Percentiles rank a stretch among this genome's conserved stretches.
phyloP scores from a whole-genome alignment of 2,797 vertebrate genomes.

The Malacoraja senta region DNA sequence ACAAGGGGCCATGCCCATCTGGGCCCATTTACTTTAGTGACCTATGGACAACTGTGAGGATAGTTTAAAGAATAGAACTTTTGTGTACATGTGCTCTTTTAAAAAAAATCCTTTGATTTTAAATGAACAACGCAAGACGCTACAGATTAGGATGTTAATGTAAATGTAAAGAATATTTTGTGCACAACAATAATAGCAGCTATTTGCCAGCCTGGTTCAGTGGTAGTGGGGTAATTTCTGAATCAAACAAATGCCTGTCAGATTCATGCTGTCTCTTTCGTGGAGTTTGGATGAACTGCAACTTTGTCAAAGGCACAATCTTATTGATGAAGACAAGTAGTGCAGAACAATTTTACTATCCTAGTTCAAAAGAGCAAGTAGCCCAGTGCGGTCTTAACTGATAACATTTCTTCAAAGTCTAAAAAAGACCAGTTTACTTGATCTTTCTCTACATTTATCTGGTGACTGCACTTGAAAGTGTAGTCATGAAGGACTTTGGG shows the following conservation, averaged over 20 bases:
- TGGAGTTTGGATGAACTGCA: not conserved
- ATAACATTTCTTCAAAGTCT: not conserved
- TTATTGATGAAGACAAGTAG: not conserved
- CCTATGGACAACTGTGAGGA: not conserved
- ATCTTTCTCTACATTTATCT: not conserved
- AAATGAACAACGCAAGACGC: not conserved
- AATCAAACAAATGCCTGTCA: not conserved
- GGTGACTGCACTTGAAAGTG: not conserved
- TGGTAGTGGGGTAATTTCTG: not conserved
- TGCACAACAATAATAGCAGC: not conserved
- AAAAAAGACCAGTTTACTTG: not conserved
- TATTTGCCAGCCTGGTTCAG: not conserved
- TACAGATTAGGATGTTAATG: not conserved
- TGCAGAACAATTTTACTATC: not conserved
- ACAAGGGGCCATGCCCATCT: constrained; percentile 1
- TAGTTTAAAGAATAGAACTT: not conserved
- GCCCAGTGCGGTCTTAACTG: not conserved
- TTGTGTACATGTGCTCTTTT: not conserved
- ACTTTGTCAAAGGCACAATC: not conserved
- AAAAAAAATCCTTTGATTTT: not conserved
- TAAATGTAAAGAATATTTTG: not conserved
- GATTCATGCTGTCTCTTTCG: not conserved
- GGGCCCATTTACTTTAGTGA: constrained; percentile 11
- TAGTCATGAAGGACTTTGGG: not conserved
- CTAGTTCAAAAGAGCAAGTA: not conserved